These are phyloP conservation scores for Varanus komodoensis DNA, from an alignment of 2,113 vertebrate genomes.

Conservation along the genomic window DNA sequence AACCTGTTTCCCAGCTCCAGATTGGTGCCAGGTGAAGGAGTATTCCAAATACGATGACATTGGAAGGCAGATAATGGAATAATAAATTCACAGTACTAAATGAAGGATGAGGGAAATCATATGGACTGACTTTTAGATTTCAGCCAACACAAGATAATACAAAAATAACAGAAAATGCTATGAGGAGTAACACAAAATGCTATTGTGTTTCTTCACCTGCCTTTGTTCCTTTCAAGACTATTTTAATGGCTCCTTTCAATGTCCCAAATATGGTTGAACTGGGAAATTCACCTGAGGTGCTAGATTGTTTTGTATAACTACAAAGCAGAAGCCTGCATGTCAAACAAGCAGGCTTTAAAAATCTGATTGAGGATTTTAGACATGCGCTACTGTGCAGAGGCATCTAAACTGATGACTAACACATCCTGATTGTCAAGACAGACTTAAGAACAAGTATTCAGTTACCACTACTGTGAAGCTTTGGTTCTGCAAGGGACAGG, in stretches of 20 bases:
- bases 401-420: background rate
- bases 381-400: background rate
- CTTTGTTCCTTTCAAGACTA: too few species aligned
- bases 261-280: background rate
- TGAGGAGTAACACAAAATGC: background rate
- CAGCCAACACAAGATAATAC: background rate
- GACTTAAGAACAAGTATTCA: background rate
- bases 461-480: background rate
- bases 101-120: background rate
- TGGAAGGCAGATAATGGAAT: background rate
- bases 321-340: background rate
- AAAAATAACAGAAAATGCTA: background rate
- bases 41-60: background rate
- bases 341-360: background rate
- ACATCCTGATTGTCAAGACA: background rate
- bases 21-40: too few species aligned
- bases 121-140: background rate
- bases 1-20: too few species aligned
- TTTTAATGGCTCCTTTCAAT: background rate
- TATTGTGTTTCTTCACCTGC: background rate
- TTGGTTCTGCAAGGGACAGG: background rate
- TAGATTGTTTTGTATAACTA: background rate
- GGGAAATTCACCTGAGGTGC: fast-evolving
- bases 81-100: background rate
- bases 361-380: background rate